Conservation (phyloP, 2,888 invertebrate species). For the Polylopha cassiicola region DNA sequence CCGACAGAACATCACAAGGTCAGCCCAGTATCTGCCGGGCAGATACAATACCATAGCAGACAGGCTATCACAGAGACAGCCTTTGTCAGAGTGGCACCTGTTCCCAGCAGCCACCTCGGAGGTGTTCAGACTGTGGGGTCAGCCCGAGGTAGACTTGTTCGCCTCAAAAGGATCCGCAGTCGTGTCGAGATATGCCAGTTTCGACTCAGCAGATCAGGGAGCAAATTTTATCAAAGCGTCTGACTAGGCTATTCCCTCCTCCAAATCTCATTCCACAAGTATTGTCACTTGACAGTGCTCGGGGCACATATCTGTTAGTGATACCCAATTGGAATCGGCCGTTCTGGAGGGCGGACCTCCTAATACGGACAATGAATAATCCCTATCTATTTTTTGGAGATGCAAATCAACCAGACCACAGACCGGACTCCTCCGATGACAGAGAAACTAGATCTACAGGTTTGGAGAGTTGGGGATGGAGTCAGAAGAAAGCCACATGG, state of each 20-base stretch:
- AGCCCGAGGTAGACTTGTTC: constrained; percentile 1
- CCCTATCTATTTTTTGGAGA: neutral
- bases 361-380: neutral
- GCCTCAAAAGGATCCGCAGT: neutral
- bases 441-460: neutral
- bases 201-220: constrained; percentile 1
- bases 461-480: constrained; percentile 7
- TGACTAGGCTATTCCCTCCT: constrained; percentile 3
- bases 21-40: constrained; percentile 1
- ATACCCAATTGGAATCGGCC: neutral
- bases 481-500: constrained; percentile 2
- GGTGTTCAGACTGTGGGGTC: constrained; percentile 1
- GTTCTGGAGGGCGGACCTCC: constrained; percentile 6
- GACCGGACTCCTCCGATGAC: neutral
- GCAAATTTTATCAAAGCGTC: constrained; percentile 1
- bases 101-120: constrained; percentile 1
- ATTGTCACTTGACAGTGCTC: neutral
- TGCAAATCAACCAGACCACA: constrained; percentile 1
- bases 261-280: constrained; percentile 3
- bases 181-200: neutral
- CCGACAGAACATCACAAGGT: neutral
- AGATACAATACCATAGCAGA: constrained; percentile 4
- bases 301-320: constrained; percentile 1
- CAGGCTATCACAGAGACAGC: constrained; percentile 3
- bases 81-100: constrained; percentile 2